Evolutionary conservation across 1,140 invertebrate genomes (phyloP).

Genomic region (Euura saliciscinereae): DNA sequence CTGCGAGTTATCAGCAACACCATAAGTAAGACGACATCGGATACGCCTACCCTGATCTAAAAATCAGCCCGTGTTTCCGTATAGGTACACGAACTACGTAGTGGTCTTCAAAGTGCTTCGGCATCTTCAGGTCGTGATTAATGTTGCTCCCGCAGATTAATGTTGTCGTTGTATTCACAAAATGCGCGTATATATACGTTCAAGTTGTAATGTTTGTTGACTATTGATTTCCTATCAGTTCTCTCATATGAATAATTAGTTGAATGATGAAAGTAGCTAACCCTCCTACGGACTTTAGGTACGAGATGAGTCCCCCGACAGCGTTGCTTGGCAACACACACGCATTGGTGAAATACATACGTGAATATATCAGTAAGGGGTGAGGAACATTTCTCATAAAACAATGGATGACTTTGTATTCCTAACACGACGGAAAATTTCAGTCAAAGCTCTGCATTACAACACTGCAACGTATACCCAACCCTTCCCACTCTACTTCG

Average conservation of each 20-base stretch:
- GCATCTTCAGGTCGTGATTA: too few species aligned
- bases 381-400: conserved; percentile 51
- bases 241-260: conserved; percentile 13
- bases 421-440: background rate
- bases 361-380: conserved; percentile 49
- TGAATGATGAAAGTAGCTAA: conserved; percentile 56
- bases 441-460: background rate
- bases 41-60: too few species aligned
- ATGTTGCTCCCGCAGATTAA: too few species aligned
- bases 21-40: too few species aligned
- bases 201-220: too few species aligned
- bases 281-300: conserved; percentile 48
- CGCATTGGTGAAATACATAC: conserved; percentile 42
- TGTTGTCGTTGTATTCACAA: too few species aligned
- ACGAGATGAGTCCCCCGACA: conserved; percentile 50
- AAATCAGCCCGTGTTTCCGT: too few species aligned
- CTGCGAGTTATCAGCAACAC: too few species aligned
- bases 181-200: too few species aligned
- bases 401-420: conserved; percentile 21
- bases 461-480: background rate
- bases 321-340: conserved; percentile 54
- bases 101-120: too few species aligned
- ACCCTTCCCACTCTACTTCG: conserved; percentile 2
- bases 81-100: too few species aligned
- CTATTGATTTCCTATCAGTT: conserved; percentile 3